A percentile compares a stretch with the other conserved stretches of the same genome.
Conservation (phyloP, 2,113 vertebrate species). For the Mus musculus region GRCm39 chr14:89443001-89443500, state of each 20-base stretch:
- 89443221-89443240: background rate
- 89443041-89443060: no score
- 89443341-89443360: no score
- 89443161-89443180: no score
- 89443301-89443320: background rate
- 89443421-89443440: conserved; percentile 86
- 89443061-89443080: no score
- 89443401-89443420: conserved; percentile 85
- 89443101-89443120: no score
- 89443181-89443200: background rate
- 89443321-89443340: background rate
- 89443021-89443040: rapidly evolving
- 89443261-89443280: background rate
- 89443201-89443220: background rate
- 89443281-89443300: background rate
- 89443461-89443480: conserved; percentile 82
- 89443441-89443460: conserved; percentile 88
- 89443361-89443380: conserved; percentile 48
- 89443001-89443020: no score
- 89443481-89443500: conserved; percentile 83
- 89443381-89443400: conserved; percentile 87
- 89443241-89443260: background rate
- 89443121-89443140: no score
- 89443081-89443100: no score
- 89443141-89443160: no score